These are phyloP conservation scores for Vulpes lagopus DNA, from an alignment of 2,113 vertebrate species.

Conservation along the genomic window DNA sequence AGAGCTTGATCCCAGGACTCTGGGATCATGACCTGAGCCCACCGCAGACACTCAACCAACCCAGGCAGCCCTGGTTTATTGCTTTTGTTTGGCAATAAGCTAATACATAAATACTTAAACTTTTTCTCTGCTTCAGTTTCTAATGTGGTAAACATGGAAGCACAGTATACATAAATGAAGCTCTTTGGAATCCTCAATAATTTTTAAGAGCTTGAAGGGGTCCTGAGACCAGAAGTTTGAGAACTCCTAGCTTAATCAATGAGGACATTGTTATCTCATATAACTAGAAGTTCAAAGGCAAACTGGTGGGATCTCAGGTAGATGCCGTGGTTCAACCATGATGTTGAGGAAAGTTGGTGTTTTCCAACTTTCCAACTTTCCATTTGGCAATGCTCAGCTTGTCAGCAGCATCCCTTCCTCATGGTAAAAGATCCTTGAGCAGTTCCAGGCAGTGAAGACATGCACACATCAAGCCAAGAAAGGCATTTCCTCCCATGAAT, in stretches of 20 bases:
- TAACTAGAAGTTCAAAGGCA: not conserved
- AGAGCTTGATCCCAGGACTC: not conserved
- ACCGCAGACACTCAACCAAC: not conserved
- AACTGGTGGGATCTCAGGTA: not conserved
- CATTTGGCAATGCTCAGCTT: not conserved
- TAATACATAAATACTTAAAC: not conserved
- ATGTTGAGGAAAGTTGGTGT: not conserved
- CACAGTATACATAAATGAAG: not conserved
- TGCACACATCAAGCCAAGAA: not conserved
- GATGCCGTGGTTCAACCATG: not conserved
- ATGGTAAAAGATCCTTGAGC: not conserved
- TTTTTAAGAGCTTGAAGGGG: not conserved
- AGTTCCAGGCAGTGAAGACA: not conserved
- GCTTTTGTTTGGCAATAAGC: not conserved
- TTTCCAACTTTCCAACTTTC: not conserved
- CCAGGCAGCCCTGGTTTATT: not conserved
- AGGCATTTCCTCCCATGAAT: not conserved
- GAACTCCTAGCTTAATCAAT: not conserved
- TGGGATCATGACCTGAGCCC: not conserved
- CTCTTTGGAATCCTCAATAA: not conserved
- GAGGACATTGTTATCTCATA: not conserved
- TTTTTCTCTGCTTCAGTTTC: not conserved
- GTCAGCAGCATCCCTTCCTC: not conserved
- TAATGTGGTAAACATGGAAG: not conserved
- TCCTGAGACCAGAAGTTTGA: not conserved